phyloP scores from a whole-genome alignment of 2,797 vertebrate species.

The Aplochiton taeniatus region DNA sequence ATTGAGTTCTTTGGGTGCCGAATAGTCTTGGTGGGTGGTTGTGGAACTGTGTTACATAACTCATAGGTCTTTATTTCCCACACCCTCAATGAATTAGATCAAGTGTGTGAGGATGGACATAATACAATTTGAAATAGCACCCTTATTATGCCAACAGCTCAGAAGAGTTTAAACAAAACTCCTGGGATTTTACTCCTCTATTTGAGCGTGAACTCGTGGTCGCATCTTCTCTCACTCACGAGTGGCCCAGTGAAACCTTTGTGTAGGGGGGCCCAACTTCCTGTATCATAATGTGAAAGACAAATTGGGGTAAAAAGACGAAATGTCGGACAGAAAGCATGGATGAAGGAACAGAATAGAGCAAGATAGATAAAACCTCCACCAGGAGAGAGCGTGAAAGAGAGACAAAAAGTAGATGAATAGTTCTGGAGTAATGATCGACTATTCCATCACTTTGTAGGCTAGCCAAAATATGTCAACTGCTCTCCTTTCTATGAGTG shows the following conservation, averaged over 20 bases:
- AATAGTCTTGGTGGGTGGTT: neutral
- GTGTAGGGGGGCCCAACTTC: conserved; percentile 53
- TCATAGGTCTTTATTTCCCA: neutral
- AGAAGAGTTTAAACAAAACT: no score
- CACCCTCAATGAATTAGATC: neutral
- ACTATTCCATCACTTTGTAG: neutral
- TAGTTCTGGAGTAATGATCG: neutral
- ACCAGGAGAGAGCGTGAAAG: neutral
- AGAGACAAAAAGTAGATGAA: neutral
- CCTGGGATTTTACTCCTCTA: no score
- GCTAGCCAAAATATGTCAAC: neutral
- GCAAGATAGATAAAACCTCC: conserved; percentile 1
- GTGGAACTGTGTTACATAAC: neutral
- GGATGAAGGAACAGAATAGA: conserved; percentile 21
- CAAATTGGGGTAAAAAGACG: conserved; percentile 17
- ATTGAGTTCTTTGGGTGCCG: no score
- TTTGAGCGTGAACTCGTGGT: conserved; percentile 44
- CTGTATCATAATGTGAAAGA: conserved; percentile 52
- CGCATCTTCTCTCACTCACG: conserved; percentile 29
- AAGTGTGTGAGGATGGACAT: no score
- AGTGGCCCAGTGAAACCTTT: conserved; percentile 50
- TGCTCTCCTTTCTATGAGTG: no score
- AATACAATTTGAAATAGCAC: no score
- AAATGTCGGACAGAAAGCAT: conserved; percentile 25
- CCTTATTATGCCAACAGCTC: no score